Evolutionary conservation across 2,888 invertebrate genomes (phyloP), one percentile per base, ranked within the genome.

Genomic region (Volucella inanis): DNA sequence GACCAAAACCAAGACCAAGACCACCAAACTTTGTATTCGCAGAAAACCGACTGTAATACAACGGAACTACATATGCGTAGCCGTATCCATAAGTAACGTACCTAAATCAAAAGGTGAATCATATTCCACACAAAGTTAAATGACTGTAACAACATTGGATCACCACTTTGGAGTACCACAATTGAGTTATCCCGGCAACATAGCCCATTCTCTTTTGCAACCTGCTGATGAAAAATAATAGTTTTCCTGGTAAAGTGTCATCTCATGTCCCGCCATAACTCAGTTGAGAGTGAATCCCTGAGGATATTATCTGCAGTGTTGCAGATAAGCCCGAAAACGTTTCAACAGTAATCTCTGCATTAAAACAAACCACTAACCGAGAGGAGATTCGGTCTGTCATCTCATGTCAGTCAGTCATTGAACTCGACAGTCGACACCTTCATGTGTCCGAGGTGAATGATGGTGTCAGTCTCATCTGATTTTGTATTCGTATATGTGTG

Each of bases 361-460:
- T 65, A 15, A 74, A 74, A 62, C 64, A 84, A 84, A 84, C 75
- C 70, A 75, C 59, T 67, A 61, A 43, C 67, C 80, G 6, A 68
- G 54, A 64, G 43, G 41, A 38, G 31, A 31, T 31, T 31, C 31
- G 6, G 6, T 31, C 31, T 55, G 55, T 41, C 49, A 54, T 39
- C 62, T 62, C 62, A 47, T 55, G 68, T n/a, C 15, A 31, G 49
- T 54, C 65, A 75, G 84, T 84, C 84, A 84, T 71, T 80, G 84
- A 84, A 84, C 84, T 76, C 61, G 41, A 41, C 31, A 31, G 31
- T 31, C 4, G 45, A 50, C 65, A 61, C 59, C 67, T 45, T 61
- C 45, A 10, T 14, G 39, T 59, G 61, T 52, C 12, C 49, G 39
- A 70, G 70, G 55, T 55, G 62, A 39, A 49, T 77, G 64, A 39